Percentiles rank a stretch among this genome's conserved stretches.
phyloP scores from a whole-genome alignment of 1,140 invertebrate species.

The Ladona fulva region DNA sequence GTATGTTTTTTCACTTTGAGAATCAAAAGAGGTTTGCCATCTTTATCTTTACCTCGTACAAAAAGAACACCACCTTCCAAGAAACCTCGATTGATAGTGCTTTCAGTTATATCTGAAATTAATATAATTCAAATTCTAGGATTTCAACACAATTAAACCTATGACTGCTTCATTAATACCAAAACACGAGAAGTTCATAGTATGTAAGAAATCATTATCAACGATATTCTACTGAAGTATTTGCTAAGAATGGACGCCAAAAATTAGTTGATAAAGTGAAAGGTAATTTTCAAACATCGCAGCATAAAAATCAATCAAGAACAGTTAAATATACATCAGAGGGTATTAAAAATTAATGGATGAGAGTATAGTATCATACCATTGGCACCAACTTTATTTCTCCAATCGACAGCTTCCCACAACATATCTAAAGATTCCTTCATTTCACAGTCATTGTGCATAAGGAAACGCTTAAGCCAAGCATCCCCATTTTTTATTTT shows the following conservation, averaged over 20 bases:
- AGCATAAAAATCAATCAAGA: neutral
- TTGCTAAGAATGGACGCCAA: neutral
- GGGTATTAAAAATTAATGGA: conserved; percentile 13
- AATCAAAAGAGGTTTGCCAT: conserved; percentile 66
- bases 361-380: conserved; percentile 39
- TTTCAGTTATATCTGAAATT: conserved; percentile 54
- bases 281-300: neutral
- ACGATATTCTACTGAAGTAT: too few relatives aligned
- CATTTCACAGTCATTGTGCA: conserved; percentile 54
- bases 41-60: conserved; percentile 64
- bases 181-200: too few relatives aligned
- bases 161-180: too few relatives aligned
- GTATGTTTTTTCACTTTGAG: conserved; percentile 65
- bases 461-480: conserved; percentile 61
- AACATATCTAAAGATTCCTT: conserved; percentile 62
- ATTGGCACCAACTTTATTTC: conserved; percentile 69
- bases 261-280: too few relatives aligned
- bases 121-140: neutral
- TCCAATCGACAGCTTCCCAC: conserved; percentile 73
- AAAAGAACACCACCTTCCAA: conserved; percentile 68
- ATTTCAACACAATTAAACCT: too few relatives aligned
- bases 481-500: conserved; percentile 53
- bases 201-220: too few relatives aligned
- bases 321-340: neutral
- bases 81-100: conserved; percentile 57